Evolutionary conservation across 2,888 invertebrate species (phyloP).

Genomic region (Hecatera dysodea): DNA sequence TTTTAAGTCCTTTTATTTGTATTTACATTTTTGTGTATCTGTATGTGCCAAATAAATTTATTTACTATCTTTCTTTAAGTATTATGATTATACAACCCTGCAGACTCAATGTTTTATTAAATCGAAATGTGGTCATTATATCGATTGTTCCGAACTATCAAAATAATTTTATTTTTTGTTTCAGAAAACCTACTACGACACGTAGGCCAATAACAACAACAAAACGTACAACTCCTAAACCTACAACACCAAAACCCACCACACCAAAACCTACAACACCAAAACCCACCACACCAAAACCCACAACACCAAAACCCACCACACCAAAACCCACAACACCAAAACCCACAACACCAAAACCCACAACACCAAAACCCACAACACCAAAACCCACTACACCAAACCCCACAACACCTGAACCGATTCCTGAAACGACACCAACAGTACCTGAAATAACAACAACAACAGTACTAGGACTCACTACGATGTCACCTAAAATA

Average conservation of each 20-base stretch:
- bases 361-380: background rate
- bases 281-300: background rate
- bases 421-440: background rate
- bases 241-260: background rate
- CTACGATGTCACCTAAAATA: conserved; percentile 41
- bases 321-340: background rate
- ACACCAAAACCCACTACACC: background rate
- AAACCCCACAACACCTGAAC: background rate
- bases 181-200: conserved; percentile 15
- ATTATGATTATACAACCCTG: background rate
- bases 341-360: background rate
- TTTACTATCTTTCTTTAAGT: no score
- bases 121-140: background rate
- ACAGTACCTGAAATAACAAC: conserved; percentile 15
- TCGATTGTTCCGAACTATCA: background rate
- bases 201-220: no score
- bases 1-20: no score
- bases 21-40: no score
- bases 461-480: conserved; percentile 13
- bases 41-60: no score
- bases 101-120: background rate
- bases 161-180: background rate
- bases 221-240: background rate
- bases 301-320: background rate
- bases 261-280: background rate